Conservation (phyloP, 2,888 invertebrate species). For the Hetaerina titia region DNA sequence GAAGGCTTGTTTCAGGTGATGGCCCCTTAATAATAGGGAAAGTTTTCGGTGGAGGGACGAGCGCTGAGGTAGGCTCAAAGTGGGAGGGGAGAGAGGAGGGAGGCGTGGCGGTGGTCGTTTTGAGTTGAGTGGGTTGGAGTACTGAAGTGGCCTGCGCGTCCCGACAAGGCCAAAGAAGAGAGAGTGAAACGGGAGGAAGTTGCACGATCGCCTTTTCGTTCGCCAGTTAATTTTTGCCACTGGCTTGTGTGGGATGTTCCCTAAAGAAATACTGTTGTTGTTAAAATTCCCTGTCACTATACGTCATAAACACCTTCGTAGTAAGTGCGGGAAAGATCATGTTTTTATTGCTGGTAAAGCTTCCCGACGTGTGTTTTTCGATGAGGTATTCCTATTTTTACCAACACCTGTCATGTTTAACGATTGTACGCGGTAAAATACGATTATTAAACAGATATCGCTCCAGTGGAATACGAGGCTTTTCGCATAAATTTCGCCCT, state of each 20-base stretch:
- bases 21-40: conserved; percentile 52
- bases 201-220: not conserved
- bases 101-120: conserved; percentile 31
- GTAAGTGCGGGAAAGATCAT: no score
- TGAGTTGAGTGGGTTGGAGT: not conserved
- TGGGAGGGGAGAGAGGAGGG: not conserved
- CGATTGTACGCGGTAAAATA: no score
- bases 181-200: not conserved
- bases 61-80: not conserved
- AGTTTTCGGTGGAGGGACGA: conserved; percentile 23
- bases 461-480: no score
- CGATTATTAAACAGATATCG: no score
- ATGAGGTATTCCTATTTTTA: not conserved
- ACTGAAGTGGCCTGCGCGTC: not conserved
- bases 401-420: no score
- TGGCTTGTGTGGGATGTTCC: not conserved
- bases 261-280: not conserved
- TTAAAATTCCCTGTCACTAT: not conserved
- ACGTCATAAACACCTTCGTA: not conserved
- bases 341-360: no score
- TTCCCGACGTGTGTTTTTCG: not conserved
- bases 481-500: no score
- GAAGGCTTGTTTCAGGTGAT: conserved; percentile 56
- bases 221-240: not conserved
- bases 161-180: not conserved